Evolutionary conservation across 2,797 vertebrate species (phyloP).

Genomic region (Threskiornis aethiopicus): DNA sequence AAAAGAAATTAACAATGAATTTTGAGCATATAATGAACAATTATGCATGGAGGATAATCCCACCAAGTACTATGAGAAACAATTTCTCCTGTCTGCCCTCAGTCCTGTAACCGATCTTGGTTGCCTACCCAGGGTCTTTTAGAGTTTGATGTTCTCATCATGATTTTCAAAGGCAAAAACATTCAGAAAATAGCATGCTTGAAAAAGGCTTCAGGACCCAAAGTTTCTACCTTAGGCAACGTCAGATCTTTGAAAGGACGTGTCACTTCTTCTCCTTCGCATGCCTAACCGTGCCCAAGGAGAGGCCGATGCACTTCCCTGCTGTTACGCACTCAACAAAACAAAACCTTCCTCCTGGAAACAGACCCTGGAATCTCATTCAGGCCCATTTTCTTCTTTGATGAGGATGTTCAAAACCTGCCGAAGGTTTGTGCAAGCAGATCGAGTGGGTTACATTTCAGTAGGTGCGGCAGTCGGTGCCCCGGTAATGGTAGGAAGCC

Average conservation of each 20-base stretch:
- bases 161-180: neutral
- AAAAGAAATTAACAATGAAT: constrained; percentile 46
- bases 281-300: constrained; percentile 8
- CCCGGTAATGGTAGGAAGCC: neutral
- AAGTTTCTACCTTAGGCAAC: neutral
- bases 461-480: constrained; percentile 29
- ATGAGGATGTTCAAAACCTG: constrained; percentile 42
- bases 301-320: constrained; percentile 30
- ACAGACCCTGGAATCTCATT: constrained; percentile 49
- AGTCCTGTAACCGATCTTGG: neutral
- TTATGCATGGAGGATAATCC: constrained; percentile 56
- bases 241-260: neutral
- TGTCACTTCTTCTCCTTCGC: neutral
- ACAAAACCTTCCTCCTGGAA: constrained; percentile 54
- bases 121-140: neutral
- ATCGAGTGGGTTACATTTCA: neutral
- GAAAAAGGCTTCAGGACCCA: neutral
- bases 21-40: constrained; percentile 48
- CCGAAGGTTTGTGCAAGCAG: neutral
- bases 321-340: neutral
- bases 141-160: neutral
- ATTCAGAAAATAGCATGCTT: neutral
- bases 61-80: neutral
- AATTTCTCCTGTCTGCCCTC: neutral
- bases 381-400: constrained; percentile 1